These are phyloP conservation scores for Teinopalpus imperialis DNA, from an alignment of 2,888 invertebrate species.

Conservation along the genomic window DNA sequence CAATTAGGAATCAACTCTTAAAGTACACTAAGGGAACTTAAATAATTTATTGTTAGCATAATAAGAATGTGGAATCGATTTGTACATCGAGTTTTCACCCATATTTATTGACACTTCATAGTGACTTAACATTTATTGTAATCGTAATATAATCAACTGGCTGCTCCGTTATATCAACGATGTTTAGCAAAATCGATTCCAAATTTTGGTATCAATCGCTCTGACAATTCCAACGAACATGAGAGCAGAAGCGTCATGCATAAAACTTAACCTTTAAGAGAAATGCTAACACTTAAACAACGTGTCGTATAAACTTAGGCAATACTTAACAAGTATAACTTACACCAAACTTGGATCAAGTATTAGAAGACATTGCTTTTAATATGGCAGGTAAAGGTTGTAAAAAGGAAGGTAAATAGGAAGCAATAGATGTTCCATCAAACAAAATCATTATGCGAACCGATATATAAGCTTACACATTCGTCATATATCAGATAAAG, in stretches of 20 bases:
- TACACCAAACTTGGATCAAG: conserved; percentile 50
- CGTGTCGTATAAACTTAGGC: conserved; percentile 76
- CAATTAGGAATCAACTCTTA: conserved; percentile 35
- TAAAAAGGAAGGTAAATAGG: conserved; percentile 9
- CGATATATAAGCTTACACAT: not conserved
- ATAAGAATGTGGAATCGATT: conserved; percentile 25
- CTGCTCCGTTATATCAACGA: too few relatives aligned
- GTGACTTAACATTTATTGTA: too few relatives aligned
- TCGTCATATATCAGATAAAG: conserved; percentile 1
- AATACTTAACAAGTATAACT: conserved; percentile 73
- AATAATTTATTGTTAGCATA: conserved; percentile 32
- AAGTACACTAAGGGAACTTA: conserved; percentile 51
- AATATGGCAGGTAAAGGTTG: conserved; percentile 21
- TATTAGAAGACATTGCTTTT: conserved; percentile 32
- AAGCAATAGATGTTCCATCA: conserved; percentile 4
- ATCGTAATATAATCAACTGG: too few relatives aligned
- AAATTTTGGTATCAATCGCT: conserved; percentile 5
- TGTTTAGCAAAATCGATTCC: conserved; percentile 11
- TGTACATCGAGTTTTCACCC: not conserved
- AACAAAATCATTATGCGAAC: conserved; percentile 5
- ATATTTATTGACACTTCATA: conserved; percentile 1
- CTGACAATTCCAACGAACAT: conserved; percentile 9
- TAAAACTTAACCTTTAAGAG: conserved; percentile 69
- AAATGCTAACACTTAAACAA: conserved; percentile 75
- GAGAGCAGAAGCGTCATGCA: conserved; percentile 57